A percentile compares a stretch with the other conserved stretches of the same genome.
Conservation (phyloP, 2,888 invertebrate genomes). For the Zygaena filipendulae region DNA sequence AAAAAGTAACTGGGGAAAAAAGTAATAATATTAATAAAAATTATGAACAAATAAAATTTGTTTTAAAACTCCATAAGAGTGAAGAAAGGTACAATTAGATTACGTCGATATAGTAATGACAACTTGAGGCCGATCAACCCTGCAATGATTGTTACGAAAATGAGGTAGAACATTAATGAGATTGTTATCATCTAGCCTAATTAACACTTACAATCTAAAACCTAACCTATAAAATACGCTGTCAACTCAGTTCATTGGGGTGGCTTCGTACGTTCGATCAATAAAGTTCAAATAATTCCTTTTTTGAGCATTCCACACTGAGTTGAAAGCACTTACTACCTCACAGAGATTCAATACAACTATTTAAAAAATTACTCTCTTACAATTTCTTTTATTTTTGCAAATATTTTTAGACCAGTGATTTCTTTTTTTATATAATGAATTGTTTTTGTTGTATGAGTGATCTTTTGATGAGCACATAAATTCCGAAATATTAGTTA, state of each 20-base stretch:
- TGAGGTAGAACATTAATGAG: conserved; percentile 61
- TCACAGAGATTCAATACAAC: conserved; percentile 60
- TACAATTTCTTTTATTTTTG: too few relatives aligned
- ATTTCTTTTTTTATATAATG: too few relatives aligned
- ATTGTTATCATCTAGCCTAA: conserved; percentile 57
- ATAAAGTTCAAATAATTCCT: conserved; percentile 16
- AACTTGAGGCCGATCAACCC: conserved; percentile 49
- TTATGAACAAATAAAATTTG: conserved; percentile 40
- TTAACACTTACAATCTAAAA: conserved; percentile 48
- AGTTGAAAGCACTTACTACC: conserved; percentile 52
- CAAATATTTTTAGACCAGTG: too few relatives aligned
- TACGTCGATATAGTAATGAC: too few relatives aligned
- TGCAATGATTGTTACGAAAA: conserved; percentile 26
- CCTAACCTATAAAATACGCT: conserved; percentile 36
- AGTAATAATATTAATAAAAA: conserved; percentile 56
- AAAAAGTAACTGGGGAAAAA: conserved; percentile 63
- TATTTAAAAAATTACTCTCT: too few relatives aligned
- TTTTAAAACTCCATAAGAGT: conserved; percentile 66
- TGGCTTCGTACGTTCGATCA: conserved; percentile 14
- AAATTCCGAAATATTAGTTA: too few relatives aligned
- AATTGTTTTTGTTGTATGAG: too few relatives aligned
- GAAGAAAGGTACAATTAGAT: conserved; percentile 64
- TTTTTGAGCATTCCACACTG: conserved; percentile 33
- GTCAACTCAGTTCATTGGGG: conserved; percentile 35
- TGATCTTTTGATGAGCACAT: too few relatives aligned